These are phyloP conservation scores for Parus major DNA, from an alignment of 2,113 vertebrate genomes.

Conservation along the genomic window DNA sequence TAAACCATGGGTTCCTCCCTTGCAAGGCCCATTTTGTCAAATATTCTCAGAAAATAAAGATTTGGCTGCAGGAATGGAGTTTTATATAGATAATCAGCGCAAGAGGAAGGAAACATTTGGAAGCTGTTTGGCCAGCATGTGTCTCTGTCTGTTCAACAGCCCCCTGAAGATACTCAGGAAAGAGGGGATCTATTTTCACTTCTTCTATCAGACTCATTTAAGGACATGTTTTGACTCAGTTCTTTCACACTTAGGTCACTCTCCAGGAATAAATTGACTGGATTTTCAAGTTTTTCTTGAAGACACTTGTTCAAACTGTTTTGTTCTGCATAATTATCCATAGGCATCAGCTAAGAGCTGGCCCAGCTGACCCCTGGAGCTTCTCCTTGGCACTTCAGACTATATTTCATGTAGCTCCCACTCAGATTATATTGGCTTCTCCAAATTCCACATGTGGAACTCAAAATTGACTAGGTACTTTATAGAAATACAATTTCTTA, in stretches of 20 bases:
- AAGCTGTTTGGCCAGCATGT: background rate
- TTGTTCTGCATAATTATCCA: background rate
- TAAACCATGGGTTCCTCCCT: fast-evolving
- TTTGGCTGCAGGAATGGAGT: background rate
- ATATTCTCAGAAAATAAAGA: background rate
- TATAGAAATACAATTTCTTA: background rate
- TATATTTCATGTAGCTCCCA: background rate
- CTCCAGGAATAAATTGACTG: background rate
- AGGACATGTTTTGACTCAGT: background rate
- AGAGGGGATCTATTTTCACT: background rate
- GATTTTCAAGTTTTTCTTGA: background rate
- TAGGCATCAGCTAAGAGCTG: background rate
- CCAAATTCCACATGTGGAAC: background rate
- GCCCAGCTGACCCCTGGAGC: background rate
- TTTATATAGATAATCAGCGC: background rate
- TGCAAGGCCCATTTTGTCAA: background rate
- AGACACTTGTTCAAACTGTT: background rate
- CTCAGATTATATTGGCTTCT: background rate
- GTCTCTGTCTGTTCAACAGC: background rate
- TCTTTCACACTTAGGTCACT: background rate
- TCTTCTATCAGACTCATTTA: background rate
- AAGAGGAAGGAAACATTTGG: background rate
- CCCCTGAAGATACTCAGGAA: background rate
- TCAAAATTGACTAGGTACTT: background rate
- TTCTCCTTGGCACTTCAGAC: background rate